Percentiles rank a stretch among this genome's conserved stretches.
Evolutionary conservation across 2,113 vertebrate species (phyloP).

Genomic region (Carollia perspicillata): DNA sequence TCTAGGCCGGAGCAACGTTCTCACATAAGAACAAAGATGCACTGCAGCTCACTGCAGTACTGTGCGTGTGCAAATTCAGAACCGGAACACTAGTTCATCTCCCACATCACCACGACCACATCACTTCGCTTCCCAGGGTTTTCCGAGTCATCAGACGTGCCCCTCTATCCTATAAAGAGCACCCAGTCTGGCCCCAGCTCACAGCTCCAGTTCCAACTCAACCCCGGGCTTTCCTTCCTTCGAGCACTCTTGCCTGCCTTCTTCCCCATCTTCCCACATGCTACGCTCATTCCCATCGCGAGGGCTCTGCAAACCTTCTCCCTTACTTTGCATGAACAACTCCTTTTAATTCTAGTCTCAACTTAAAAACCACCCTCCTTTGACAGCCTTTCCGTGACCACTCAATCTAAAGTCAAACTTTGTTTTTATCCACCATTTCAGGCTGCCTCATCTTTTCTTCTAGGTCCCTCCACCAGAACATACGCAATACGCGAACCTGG

Average conservation of each 20-base stretch:
- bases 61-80: not conserved
- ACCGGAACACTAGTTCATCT: not conserved
- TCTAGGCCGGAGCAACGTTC: not conserved
- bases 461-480: not conserved
- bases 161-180: not conserved
- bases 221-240: not conserved
- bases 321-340: not conserved
- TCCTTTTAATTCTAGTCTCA: not conserved
- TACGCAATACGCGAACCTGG: not conserved
- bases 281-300: not conserved
- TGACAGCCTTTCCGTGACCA: not conserved
- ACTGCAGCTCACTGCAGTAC: not conserved
- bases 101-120: not conserved
- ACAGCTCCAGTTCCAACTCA: not conserved
- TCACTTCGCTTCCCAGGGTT: not conserved
- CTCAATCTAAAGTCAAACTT: not conserved
- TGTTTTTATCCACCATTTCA: not conserved
- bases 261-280: not conserved
- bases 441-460: not conserved
- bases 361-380: not conserved
- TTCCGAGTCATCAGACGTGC: not conserved
- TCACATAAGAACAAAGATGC: not conserved
- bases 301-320: not conserved
- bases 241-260: not conserved
- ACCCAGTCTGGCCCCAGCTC: not conserved